Base-by-base conservation (phyloP, 1,140 invertebrate genomes). In the Bombus huntii region DNA sequence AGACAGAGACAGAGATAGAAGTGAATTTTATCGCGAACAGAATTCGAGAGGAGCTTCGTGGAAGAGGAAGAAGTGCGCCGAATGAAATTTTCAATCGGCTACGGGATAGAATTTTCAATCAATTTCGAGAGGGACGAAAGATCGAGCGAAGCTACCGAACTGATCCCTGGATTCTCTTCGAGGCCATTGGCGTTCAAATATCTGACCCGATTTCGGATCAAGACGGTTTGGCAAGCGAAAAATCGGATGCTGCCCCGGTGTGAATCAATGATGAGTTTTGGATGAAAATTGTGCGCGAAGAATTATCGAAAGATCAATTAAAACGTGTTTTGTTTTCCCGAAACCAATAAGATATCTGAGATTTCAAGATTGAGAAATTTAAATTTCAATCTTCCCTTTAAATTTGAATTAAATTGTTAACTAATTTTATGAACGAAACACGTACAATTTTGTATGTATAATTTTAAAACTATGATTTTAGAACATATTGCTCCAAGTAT, bases 71-170 rank as follows among this genome's bases (percentile, higher is more conserved):
- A 22, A 47, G 65, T 44, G 42, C 34, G 44, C 28, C 34, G 47
- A 73, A 81, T 72, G 42, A 53, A 81, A 81, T 71, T 81, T 81
- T 71, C 66, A 80, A 22, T 59, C 79, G 77, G 42, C 42, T 25
- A 22, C 62, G 28, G 22, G 62, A 68, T 79, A 42, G 77, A 68
- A 79, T 79, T 79, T 79, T 68, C 77, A 42, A 68, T 59, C 53
- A 42, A 66, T 79, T 34, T 66, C n/a, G 62, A 59, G 53, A 53
- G 73, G 12, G 39, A 65, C 22, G 57, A 65, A 78, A 66, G 59
- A 66, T 68, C 77, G 75, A 53, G n/a, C 53, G 53, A 47, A 44
- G n/a, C 42, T 28, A 31, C n/a, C 28, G 28, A 39, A 77, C 57
- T 57, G 53, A 59, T 77, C 75, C 53, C 57, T 47, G 28, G 53